A percentile compares a stretch with the other conserved stretches of the same genome.
Conservation (phyloP, 2,113 vertebrate genomes). For the Symphodus melops region DNA sequence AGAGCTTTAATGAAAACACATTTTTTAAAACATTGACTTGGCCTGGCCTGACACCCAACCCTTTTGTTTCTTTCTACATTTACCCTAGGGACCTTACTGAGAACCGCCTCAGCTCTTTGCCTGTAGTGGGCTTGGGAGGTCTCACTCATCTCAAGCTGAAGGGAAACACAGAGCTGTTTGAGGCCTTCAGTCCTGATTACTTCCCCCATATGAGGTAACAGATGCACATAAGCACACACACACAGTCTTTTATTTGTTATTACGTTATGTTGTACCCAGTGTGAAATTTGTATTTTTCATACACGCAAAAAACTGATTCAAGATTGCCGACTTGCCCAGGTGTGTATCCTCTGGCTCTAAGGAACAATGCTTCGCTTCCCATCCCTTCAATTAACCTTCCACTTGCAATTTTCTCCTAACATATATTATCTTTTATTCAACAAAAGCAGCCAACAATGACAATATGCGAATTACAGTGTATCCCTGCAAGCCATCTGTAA, state of each 20-base stretch:
- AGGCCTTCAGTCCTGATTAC: slow-evolving; percentile 88
- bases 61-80: slow-evolving; percentile 20
- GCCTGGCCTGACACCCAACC: slow-evolving; percentile 5
- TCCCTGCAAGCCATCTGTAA: slow-evolving; percentile 49
- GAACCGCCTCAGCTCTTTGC: slow-evolving; percentile 87
- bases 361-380: slow-evolving; percentile 28
- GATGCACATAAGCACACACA: not conserved
- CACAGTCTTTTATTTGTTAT: not conserved
- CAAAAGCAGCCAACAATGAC: slow-evolving; percentile 32
- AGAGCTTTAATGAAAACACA: slow-evolving; percentile 40
- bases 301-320: slow-evolving; percentile 7
- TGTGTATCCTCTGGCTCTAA: slow-evolving; percentile 60
- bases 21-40: slow-evolving; percentile 3
- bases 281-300: slow-evolving; percentile 8
- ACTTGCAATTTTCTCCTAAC: slow-evolving; percentile 44
- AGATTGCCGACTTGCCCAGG: slow-evolving; percentile 35
- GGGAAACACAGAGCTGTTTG: slow-evolving; percentile 89
- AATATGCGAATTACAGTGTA: slow-evolving; percentile 37
- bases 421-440: slow-evolving; percentile 22
- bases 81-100: slow-evolving; percentile 88
- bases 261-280: not conserved
- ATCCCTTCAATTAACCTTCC: slow-evolving; percentile 48
- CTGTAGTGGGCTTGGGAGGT: slow-evolving; percentile 87
- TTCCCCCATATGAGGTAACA: slow-evolving; percentile 92
- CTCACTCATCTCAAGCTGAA: slow-evolving; percentile 93